phyloP scores from a whole-genome alignment of 2,113 vertebrate species.

The Mionectes macconnelli region DNA sequence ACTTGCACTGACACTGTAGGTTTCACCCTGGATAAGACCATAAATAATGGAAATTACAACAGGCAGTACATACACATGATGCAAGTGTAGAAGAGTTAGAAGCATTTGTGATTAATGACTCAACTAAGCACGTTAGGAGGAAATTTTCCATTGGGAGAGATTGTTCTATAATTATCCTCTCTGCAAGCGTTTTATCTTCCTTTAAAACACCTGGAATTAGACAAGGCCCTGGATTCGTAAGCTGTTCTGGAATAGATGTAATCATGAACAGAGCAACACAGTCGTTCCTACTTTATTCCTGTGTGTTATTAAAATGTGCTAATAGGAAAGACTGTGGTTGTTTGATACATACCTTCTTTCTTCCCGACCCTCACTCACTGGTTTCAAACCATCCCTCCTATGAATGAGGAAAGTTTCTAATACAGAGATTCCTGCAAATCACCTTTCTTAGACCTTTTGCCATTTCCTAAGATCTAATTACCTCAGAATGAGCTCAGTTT shows the following conservation, averaged over 20 bases:
- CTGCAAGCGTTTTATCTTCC: background rate
- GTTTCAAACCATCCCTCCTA: background rate
- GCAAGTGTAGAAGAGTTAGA: background rate
- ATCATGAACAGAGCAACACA: background rate
- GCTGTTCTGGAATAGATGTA: background rate
- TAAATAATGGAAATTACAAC: background rate
- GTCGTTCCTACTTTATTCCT: background rate
- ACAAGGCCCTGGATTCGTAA: background rate
- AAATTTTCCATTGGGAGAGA: conserved; percentile 3
- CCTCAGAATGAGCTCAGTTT: background rate
- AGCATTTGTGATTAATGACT: background rate
- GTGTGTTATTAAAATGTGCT: background rate
- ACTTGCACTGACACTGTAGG: background rate
- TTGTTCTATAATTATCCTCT: conserved; percentile 7
- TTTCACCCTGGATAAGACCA: fast-evolving
- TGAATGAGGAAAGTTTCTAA: background rate
- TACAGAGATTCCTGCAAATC: background rate
- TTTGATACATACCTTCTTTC: background rate
- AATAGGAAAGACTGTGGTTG: background rate
- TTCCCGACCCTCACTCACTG: background rate
- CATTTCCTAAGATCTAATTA: background rate
- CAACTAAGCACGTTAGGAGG: background rate
- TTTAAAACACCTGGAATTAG: conserved; percentile 3
- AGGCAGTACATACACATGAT: background rate
- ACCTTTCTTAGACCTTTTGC: background rate